Percentiles rank a stretch among this genome's conserved stretches.
Conservation (phyloP, 2,113 vertebrate genomes). For the Sebastes schlegelii region DNA sequence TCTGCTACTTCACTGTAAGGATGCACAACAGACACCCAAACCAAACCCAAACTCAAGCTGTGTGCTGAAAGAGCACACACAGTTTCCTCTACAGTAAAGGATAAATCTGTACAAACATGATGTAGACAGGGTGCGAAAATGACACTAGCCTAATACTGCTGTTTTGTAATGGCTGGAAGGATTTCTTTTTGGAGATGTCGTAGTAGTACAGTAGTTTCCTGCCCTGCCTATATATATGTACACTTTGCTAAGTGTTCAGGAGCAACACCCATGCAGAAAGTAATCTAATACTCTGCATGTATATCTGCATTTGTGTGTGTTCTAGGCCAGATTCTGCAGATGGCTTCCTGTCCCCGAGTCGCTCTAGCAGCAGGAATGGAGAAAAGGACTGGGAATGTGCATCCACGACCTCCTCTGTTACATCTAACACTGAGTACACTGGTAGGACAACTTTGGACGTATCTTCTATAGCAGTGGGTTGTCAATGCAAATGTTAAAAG, state of each 20-base stretch:
- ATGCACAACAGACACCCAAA: slow-evolving; percentile 6
- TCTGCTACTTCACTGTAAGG: slow-evolving; percentile 33
- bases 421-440: slow-evolving; percentile 96
- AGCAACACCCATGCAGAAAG: slow-evolving; percentile 11
- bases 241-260: slow-evolving; percentile 26
- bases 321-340: slow-evolving; percentile 95
- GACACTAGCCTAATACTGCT: background rate
- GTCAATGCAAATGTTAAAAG: background rate
- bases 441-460: slow-evolving; percentile 78
- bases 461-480: background rate
- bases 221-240: background rate
- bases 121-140: slow-evolving; percentile 12
- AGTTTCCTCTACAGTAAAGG: background rate
- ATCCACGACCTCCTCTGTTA: slow-evolving; percentile 96
- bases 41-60: background rate
- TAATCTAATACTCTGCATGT: slow-evolving; percentile 15
- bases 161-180: background rate
- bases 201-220: background rate
- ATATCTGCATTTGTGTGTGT: slow-evolving; percentile 18
- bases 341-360: slow-evolving; percentile 92
- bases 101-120: background rate
- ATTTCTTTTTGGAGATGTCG: background rate
- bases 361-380: slow-evolving; percentile 93
- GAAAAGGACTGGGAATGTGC: slow-evolving; percentile 99
- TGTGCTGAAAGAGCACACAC: background rate